Conservation (phyloP, 2,797 vertebrate species). For the Clarias fuscus region DNA sequence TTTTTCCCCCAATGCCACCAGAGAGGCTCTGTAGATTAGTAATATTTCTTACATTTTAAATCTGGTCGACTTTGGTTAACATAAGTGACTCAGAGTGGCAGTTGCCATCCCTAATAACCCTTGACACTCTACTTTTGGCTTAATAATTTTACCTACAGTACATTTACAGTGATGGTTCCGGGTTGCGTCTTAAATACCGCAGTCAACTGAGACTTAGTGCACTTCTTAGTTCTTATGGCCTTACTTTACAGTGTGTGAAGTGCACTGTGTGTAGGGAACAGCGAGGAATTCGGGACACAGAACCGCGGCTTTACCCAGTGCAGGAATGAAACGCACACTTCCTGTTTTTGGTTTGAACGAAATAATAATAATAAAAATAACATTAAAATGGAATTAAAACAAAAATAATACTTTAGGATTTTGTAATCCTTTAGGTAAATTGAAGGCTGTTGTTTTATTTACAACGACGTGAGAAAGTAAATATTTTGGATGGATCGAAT, state of each 20-base stretch:
- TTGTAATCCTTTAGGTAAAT: neutral
- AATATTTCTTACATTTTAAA: too few relatives aligned
- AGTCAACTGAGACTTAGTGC: neutral
- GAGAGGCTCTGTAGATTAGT: too few relatives aligned
- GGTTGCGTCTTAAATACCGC: neutral
- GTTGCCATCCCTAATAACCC: neutral
- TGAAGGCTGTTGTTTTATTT: neutral
- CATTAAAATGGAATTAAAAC: neutral
- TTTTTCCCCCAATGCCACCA: too few relatives aligned
- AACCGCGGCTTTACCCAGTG: neutral
- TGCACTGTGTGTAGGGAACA: neutral
- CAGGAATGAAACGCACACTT: slow-evolving; percentile 17
- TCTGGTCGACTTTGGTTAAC: too few relatives aligned
- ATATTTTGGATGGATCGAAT: slow-evolving; percentile 33
- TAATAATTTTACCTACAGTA: neutral
- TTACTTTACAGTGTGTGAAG: neutral
- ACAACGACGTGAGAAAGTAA: neutral
- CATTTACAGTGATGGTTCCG: neutral
- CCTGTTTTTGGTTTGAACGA: slow-evolving; percentile 6
- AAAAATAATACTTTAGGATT: neutral
- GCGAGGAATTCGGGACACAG: neutral
- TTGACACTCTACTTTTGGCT: neutral
- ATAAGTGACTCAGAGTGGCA: neutral
- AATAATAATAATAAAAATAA: neutral
- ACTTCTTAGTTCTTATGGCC: neutral